Conservation (phyloP, 2,888 invertebrate species). For the Microplitis manilae region DNA sequence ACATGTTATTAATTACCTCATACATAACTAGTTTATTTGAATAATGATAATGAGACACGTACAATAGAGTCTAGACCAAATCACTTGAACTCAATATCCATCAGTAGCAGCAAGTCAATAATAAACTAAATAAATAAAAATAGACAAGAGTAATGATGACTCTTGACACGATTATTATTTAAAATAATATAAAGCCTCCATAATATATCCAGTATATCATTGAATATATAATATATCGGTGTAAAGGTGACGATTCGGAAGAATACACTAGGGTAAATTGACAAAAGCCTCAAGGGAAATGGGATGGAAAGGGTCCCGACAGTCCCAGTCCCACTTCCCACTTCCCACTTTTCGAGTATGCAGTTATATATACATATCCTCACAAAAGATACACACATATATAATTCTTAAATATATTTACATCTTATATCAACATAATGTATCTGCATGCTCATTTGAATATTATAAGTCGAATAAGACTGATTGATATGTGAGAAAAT, state of each 20-base stretch:
- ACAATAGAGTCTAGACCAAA: background rate
- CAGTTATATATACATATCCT: background rate
- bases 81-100: background rate
- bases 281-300: slow-evolving; percentile 39
- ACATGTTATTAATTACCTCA: slow-evolving; percentile 39
- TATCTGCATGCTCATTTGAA: background rate
- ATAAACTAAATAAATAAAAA: background rate
- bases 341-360: slow-evolving; percentile 10
- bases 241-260: slow-evolving; percentile 43
- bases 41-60: background rate
- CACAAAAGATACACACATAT: background rate
- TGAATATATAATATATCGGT: slow-evolving; percentile 27
- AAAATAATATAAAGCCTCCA: background rate
- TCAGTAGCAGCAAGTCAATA: background rate
- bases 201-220: background rate
- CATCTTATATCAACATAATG: background rate
- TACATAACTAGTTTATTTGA: slow-evolving; percentile 29
- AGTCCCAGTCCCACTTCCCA: slow-evolving; percentile 1
- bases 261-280: slow-evolving; percentile 37
- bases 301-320: slow-evolving; percentile 26
- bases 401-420: slow-evolving; percentile 4
- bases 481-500: slow-evolving; percentile 31
- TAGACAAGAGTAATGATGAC: slow-evolving; percentile 1
- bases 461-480: slow-evolving; percentile 47
- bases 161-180: slow-evolving; percentile 5